Conservation (phyloP, 2,888 invertebrate species). For the Apotomis turbidana region DNA sequence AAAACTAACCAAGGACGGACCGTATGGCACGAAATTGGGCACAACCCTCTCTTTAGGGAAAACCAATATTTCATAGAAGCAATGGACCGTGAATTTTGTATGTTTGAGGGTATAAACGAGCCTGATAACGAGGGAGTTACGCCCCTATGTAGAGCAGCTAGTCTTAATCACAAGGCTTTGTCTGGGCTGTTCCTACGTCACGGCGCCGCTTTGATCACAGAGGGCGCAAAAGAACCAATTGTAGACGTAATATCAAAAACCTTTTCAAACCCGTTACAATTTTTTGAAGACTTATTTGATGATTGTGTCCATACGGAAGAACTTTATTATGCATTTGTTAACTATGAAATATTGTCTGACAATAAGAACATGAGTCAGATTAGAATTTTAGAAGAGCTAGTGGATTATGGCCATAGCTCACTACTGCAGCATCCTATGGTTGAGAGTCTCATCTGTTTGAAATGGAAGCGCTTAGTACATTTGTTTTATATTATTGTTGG, state of each 20-base stretch:
- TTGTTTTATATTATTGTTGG: neutral
- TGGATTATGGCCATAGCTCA: slow-evolving; percentile 1
- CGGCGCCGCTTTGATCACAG: neutral
- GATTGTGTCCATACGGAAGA: neutral
- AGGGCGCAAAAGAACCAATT: neutral
- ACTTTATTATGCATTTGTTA: too few species aligned
- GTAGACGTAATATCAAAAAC: slow-evolving; percentile 6
- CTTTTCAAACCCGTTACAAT: neutral
- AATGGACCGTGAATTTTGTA: neutral
- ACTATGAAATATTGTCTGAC: slow-evolving; percentile 3
- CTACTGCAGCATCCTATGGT: slow-evolving; percentile 5
- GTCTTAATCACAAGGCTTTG: neutral
- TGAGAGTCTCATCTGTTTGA: neutral
- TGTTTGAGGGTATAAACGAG: neutral
- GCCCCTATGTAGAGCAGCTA: neutral
- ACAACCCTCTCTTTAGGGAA: neutral
- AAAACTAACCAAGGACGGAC: neutral
- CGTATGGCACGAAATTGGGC: neutral
- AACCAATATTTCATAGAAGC: neutral
- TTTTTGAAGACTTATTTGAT: slow-evolving; percentile 8
- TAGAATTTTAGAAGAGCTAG: slow-evolving; percentile 9
- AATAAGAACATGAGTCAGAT: neutral
- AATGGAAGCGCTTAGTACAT: neutral
- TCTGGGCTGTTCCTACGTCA: neutral
- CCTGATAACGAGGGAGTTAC: neutral